Conservation (phyloP, 2,888 invertebrate genomes). For the Tetragnatha montana region DNA sequence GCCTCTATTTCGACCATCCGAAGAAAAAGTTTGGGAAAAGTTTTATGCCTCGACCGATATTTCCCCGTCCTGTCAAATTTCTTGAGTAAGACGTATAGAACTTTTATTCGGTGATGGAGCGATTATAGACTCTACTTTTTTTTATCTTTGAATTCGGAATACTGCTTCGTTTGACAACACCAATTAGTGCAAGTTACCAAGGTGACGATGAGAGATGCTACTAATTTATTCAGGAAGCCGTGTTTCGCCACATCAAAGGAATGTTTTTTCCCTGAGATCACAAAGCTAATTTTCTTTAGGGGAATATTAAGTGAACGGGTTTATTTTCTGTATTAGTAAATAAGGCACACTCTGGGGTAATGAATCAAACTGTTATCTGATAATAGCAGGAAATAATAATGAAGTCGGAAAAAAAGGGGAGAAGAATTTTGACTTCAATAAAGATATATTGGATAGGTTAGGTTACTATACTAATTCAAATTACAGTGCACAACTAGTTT, state of each 20-base stretch:
- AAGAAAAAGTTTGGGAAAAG: slow-evolving; percentile 7
- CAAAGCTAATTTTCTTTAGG: no score
- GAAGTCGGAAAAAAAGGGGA: no score
- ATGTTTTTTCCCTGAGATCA: not conserved
- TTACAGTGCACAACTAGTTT: no score
- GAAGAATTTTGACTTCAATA: no score
- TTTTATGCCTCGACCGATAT: slow-evolving; percentile 26
- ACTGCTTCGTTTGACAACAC: not conserved
- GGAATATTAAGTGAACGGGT: no score
- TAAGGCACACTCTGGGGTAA: no score
- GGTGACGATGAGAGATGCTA: not conserved
- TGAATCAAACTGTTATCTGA: no score
- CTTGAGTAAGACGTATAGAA: slow-evolving; percentile 32
- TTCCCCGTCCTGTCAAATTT: slow-evolving; percentile 25
- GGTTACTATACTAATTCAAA: no score
- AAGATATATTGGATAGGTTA: no score
- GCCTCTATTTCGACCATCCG: not conserved
- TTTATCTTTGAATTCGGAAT: not conserved
- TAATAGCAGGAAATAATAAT: no score
- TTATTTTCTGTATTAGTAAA: no score
- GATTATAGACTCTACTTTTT: not conserved
- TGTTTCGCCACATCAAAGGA: not conserved
- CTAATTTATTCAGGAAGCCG: not conserved
- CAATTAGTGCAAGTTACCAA: not conserved
- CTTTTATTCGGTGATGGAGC: slow-evolving; percentile 2